Base-by-base conservation (phyloP, 2,113 vertebrate species). In the Thryonomys swinderianus region DNA sequence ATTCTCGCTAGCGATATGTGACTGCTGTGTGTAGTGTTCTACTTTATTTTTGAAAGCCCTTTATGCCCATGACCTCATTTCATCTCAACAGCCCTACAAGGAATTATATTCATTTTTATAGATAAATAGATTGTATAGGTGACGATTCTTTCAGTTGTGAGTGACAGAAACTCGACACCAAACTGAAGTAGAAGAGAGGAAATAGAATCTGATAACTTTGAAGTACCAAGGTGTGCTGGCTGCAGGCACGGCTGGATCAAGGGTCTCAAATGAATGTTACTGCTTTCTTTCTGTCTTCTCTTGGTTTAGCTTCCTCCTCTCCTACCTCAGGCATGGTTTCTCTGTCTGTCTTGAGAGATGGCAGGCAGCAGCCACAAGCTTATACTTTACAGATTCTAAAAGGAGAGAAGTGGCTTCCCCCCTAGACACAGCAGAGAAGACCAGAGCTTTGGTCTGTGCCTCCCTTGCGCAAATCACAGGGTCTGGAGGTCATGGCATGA, bases 241-340 rank as follows among this genome's bases (percentile, higher is more conserved):
- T 76, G 42, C 67, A 86, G 84, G 61, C 53, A 78, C 40, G 34
- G 89, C 82, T 85, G n/a, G 64, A 81, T 81, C 69, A 81, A 93
- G 91, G 23, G n/a, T 78, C 82, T 92, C 42, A 37, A 2, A 2
- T 37, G 10, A 5, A 5, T 51, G 7, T 27, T 20, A 34, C 82
- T 83, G 20, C 57, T 69, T 37, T n/a, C 61, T 87, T 10, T 88
- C 40, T 42, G 16, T 53, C 61, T 73, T 88, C 67, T 79, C 53
- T 92, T 73, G 53, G 34, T 37, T 93, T 95, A 73, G 21, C 51
- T 84, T 53, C 16, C 3, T 67, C 55, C 20, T 90, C 76, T 71
- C 67, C 90, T 78, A 25, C n/a, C 42, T 62, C 20, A 21, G 37
- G 16, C 9, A 73, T 57, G 32, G n/a, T 83, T 86, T 69, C 79